Evolutionary conservation across 1,140 invertebrate genomes (phyloP).

Genomic region (Microplitis mediator): DNA sequence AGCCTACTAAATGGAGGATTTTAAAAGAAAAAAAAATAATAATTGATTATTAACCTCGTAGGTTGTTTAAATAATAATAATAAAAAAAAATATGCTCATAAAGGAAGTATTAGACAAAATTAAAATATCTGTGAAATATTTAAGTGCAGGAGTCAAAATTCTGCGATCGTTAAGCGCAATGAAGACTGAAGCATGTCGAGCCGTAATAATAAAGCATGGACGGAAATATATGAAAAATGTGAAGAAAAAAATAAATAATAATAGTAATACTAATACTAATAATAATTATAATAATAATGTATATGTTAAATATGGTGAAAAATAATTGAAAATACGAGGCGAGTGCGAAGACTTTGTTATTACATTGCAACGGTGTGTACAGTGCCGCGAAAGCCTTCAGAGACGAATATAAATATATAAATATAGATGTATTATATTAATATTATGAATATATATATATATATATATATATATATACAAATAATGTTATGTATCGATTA

Average conservation of each 20-base stretch:
- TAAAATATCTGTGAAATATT: not conserved
- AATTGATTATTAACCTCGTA: not conserved
- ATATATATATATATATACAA: slow-evolving; percentile 10
- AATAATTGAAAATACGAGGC: slow-evolving; percentile 10
- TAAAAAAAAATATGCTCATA: not conserved
- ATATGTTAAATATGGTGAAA: not conserved
- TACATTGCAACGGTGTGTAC: slow-evolving; percentile 20
- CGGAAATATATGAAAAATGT: not conserved
- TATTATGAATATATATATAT: slow-evolving; percentile 7
- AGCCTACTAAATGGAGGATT: not conserved
- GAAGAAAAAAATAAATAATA: slow-evolving; percentile 9
- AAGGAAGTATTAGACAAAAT: not conserved
- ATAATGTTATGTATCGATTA: not conserved
- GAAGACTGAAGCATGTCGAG: slow-evolving; percentile 34
- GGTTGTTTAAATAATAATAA: not conserved
- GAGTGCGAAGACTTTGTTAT: slow-evolving; percentile 20
- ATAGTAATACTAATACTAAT: slow-evolving; percentile 1
- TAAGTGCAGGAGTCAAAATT: slow-evolving; percentile 12
- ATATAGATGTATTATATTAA: slow-evolving; percentile 24
- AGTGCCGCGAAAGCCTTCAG: slow-evolving; percentile 34
- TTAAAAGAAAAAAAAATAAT: not conserved
- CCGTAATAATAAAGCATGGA: slow-evolving; percentile 20
- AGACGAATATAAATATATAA: slow-evolving; percentile 29
- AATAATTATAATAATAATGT: slow-evolving; percentile 16
- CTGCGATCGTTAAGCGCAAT: slow-evolving; percentile 29